Percentiles rank a stretch among this genome's conserved stretches.
These are phyloP conservation scores for Drosophila kurseongensis DNA, from an alignment of 1,140 invertebrate genomes.

Conservation along the genomic window DNA sequence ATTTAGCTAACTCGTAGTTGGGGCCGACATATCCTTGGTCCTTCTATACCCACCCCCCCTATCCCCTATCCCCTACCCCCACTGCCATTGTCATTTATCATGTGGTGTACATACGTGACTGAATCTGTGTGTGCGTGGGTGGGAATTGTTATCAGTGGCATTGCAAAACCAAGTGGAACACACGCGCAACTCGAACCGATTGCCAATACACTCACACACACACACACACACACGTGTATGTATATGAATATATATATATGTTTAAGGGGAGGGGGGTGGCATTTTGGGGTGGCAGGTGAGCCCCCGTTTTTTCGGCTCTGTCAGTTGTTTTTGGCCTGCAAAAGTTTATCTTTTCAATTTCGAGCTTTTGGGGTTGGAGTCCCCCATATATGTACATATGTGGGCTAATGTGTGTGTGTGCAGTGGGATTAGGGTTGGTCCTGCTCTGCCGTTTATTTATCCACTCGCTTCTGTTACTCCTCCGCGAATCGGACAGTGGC, in stretches of 20 bases:
- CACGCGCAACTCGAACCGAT: constrained; percentile 71
- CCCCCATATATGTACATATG: constrained; percentile 6
- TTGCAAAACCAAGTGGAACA: constrained; percentile 69
- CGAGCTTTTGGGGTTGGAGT: constrained; percentile 43
- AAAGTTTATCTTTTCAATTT: constrained; percentile 83
- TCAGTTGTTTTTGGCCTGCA: constrained; percentile 67
- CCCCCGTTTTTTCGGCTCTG: constrained; percentile 12
- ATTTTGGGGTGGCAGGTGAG: constrained; percentile 8
- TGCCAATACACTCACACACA: constrained; percentile 60
- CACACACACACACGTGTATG: constrained; percentile 1
- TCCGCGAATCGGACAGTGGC: constrained; percentile 62
- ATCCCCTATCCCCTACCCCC: not conserved
- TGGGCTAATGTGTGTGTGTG: constrained; percentile 55
- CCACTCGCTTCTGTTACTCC: constrained; percentile 17
- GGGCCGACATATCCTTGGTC: constrained; percentile 44
- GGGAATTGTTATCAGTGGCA: constrained; percentile 73
- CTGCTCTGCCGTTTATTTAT: constrained; percentile 55
- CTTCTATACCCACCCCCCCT: constrained; percentile 1
- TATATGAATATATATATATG: not conserved
- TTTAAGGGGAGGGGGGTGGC: not conserved
- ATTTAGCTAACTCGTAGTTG: constrained; percentile 58
- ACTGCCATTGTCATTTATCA: constrained; percentile 54
- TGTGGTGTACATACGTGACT: constrained; percentile 17
- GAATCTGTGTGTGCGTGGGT: constrained; percentile 1
- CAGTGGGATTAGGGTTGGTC: constrained; percentile 74